Conservation (phyloP, 2,113 vertebrate genomes). For the Aegotheles bennettii region DNA sequence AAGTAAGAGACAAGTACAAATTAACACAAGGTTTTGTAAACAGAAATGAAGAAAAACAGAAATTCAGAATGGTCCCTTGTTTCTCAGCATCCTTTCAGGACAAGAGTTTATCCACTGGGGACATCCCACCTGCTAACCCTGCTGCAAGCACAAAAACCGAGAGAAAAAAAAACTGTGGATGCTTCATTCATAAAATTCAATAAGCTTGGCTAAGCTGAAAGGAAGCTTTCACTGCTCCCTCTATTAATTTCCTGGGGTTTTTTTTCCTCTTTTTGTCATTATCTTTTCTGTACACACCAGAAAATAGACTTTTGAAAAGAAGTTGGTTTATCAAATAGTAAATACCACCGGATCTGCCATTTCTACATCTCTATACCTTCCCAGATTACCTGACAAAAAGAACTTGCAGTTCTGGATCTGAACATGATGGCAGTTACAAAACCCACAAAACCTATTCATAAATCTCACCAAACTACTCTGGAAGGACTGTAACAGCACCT, state of each 20-base stretch:
- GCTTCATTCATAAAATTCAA: constrained; percentile 50
- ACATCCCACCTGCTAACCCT: constrained; percentile 11
- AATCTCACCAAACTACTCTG: neutral
- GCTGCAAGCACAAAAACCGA: neutral
- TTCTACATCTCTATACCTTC: neutral
- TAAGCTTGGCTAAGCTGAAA: constrained; percentile 35
- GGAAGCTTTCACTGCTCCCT: constrained; percentile 4
- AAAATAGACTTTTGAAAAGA: neutral
- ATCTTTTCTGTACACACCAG: neutral
- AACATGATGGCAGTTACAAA: neutral
- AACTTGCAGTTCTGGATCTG: neutral
- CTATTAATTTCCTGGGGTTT: neutral
- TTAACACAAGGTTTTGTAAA: neutral
- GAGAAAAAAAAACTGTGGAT: neutral
- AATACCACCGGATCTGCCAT: neutral
- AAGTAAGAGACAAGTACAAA: neutral
- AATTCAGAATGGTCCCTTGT: neutral
- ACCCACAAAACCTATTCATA: neutral
- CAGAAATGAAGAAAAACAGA: neutral
- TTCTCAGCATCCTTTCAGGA: neutral
- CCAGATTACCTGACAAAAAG: neutral
- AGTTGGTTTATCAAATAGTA: neutral
- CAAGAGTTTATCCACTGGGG: neutral
- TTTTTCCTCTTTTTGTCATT: neutral
- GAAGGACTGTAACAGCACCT: neutral